Evolutionary conservation across 2,888 invertebrate species (phyloP).

Genomic region (Meganola albula): DNA sequence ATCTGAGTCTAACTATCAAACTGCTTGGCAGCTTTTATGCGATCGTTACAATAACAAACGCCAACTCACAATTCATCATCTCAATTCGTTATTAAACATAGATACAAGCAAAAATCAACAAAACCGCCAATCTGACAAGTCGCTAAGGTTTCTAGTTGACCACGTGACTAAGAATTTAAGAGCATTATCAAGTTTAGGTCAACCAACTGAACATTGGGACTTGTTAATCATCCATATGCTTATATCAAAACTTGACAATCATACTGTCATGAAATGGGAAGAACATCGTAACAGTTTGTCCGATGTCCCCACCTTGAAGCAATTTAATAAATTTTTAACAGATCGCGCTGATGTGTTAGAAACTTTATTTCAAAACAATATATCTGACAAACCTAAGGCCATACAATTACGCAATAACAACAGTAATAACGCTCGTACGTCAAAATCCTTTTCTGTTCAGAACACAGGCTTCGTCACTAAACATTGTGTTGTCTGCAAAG

Average conservation of each 20-base stretch:
- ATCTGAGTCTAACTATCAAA: conserved; percentile 17
- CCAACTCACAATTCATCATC: conserved; percentile 10
- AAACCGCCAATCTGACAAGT: conserved; percentile 15
- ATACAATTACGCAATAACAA: background rate
- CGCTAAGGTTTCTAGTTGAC: conserved; percentile 20
- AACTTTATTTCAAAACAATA: conserved; percentile 16
- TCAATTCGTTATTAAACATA: conserved; percentile 18
- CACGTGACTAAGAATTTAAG: conserved; percentile 26
- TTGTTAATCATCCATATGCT: conserved; percentile 20
- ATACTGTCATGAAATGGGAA: conserved; percentile 25
- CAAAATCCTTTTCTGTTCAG: conserved; percentile 4
- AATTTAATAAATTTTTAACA: conserved; percentile 23
- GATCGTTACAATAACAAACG: conserved; percentile 21
- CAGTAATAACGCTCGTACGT: background rate
- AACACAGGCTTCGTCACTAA: background rate
- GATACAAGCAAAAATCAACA: no score
- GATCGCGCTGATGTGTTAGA: conserved; percentile 27
- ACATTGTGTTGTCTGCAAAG: conserved; percentile 20
- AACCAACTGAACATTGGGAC: conserved; percentile 24
- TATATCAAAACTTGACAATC: conserved; percentile 16
- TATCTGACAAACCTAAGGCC: background rate
- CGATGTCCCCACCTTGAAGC: conserved; percentile 19
- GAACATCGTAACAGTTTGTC: conserved; percentile 15
- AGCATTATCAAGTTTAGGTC: conserved; percentile 20
- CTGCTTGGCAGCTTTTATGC: conserved; percentile 23